Percentiles rank a stretch among this genome's conserved stretches.
Evolutionary conservation across 2,113 vertebrate genomes (phyloP).

Genomic region (Leptobrachium leishanense): DNA sequence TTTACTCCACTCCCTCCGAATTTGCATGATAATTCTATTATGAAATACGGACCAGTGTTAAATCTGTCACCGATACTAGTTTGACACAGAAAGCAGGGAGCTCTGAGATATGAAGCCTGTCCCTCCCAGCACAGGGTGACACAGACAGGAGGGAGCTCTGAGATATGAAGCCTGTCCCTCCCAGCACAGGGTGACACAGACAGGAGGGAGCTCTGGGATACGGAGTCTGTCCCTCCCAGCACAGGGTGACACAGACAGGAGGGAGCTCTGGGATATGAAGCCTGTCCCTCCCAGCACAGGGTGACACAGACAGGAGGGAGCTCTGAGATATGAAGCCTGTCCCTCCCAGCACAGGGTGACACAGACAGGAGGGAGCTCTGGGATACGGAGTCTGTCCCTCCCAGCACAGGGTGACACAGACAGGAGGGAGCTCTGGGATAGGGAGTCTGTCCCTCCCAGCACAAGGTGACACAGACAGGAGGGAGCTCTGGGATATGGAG

Average conservation of each 20-base stretch:
- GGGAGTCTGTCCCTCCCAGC: slow-evolving; percentile 1
- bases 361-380: slow-evolving; percentile 19
- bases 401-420: slow-evolving; percentile 5
- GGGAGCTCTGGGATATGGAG: no score
- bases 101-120: not conserved
- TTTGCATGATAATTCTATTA: no score
- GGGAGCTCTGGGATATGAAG: not conserved
- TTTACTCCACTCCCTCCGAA: no score
- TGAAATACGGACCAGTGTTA: no score
- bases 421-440: not conserved
- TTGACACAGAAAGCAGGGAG: slow-evolving; percentile 17
- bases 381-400: slow-evolving; percentile 15
- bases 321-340: slow-evolving; percentile 8
- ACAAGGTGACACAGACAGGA: slow-evolving; percentile 1
- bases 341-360: not conserved
- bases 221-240: not conserved
- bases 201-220: slow-evolving; percentile 6
- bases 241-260: slow-evolving; percentile 18
- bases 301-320: slow-evolving; percentile 12
- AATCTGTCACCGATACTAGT: not conserved
- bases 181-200: not conserved
- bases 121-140: not conserved
- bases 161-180: slow-evolving; percentile 23
- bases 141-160: slow-evolving; percentile 9
- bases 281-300: slow-evolving; percentile 15